Base-by-base conservation (phyloP, 1,140 invertebrate species). In the Bactericera cockerelli region DNA sequence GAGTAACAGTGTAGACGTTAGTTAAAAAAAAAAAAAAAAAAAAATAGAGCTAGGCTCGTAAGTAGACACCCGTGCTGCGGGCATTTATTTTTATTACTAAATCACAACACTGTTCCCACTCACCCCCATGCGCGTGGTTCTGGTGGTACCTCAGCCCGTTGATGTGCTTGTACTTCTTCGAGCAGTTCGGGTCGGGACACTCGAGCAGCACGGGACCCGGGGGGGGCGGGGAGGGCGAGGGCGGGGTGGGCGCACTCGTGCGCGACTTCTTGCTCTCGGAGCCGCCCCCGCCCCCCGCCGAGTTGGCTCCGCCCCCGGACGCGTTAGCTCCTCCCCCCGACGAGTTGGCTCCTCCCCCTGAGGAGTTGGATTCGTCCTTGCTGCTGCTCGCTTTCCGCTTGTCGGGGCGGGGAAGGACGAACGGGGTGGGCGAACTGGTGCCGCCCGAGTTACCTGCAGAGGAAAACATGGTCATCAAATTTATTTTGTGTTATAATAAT, bases 131-230 rank as follows among this genome's bases (percentile, higher is more conserved):
- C 21, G 91, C 91, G 72, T 95, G 92, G 55, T 87, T 89, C 72
- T 95, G 89, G 69, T 98, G 94, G 71, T 96, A 98, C 66, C 91
- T 86, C 26, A 97, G 77, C 16, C 93, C 94, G 74, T 96, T 96
- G 64, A 92, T 90, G 75, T 98, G 90, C 75, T 92, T 93, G 79
- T 95, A 98, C 75, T 96, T 96, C 75, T 97, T 98, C 60, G 83
- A 92, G 71, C 94, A 98, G 70, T 96, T 95, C n/a, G 93, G 90
- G 70, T 97, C 92, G 1, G 93, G 93, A 69, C 94, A 97, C 70
- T 95, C 91, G 31, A 96, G 81, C 26, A 94, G 75, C 55, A 89
- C 80, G 6, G 89, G 88, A 31, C 84, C 84, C 28, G 81, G 71
- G 36, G 72, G 73, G 1, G 75, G 72, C 62, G 68, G 60, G 67